phyloP scores from a whole-genome alignment of 2,888 invertebrate genomes.

The Drosophila pseudotalamancana region DNA sequence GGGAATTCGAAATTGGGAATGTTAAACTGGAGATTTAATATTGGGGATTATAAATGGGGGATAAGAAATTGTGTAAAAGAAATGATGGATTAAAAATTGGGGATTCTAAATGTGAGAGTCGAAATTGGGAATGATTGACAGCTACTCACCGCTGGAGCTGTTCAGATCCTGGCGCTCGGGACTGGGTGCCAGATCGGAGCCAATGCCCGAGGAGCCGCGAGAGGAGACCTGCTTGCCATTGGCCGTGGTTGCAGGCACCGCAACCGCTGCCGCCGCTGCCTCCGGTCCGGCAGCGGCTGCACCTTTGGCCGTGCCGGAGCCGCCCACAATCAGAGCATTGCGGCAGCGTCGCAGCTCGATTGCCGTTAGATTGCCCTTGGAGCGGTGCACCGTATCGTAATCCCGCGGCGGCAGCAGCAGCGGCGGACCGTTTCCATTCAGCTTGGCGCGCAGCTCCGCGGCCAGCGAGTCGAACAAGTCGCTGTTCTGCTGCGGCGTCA shows the following conservation, averaged over 20 bases:
- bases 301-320: conserved; percentile 71
- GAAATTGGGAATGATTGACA: too few relatives aligned
- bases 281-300: not conserved
- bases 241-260: conserved; percentile 30
- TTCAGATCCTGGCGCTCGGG: conserved; percentile 87
- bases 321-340: conserved; percentile 83
- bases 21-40: too few relatives aligned
- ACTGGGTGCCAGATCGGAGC: conserved; percentile 94
- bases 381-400: conserved; percentile 94
- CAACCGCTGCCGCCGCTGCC: conserved; percentile 81
- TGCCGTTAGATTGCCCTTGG: conserved; percentile 90
- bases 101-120: too few relatives aligned
- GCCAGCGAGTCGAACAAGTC: conserved; percentile 95
- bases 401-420: conserved; percentile 96
- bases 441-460: conserved; percentile 93
- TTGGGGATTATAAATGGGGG: too few relatives aligned
- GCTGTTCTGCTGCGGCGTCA: conserved; percentile 86
- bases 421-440: conserved; percentile 88
- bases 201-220: conserved; percentile 94
- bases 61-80: too few relatives aligned
- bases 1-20: too few relatives aligned
- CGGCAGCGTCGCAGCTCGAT: conserved; percentile 87
- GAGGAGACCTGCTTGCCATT: conserved; percentile 86
- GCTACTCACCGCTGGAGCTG: conserved; percentile 84
- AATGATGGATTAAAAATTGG: too few relatives aligned